These are phyloP conservation scores for Brachyptera putata DNA, from an alignment of 2,888 invertebrate species.

Conservation along the genomic window DNA sequence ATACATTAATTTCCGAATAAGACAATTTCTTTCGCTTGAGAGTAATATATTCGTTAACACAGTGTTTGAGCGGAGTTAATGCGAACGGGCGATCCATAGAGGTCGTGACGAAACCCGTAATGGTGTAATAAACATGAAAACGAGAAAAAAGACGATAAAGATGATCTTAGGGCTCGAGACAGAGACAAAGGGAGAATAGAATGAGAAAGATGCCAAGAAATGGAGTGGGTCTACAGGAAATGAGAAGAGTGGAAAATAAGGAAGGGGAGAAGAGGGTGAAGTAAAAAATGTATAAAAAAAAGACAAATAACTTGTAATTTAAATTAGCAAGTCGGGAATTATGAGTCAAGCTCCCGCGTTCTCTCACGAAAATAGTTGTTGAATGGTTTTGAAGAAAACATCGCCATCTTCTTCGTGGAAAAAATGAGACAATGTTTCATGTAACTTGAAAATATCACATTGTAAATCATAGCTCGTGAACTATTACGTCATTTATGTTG, in stretches of 20 bases:
- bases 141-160: background rate
- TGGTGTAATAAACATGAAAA: background rate
- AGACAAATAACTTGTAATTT: constrained; percentile 13
- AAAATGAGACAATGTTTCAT: background rate
- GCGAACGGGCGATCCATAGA: background rate
- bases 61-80: too few species aligned
- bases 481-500: background rate
- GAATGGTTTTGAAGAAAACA: background rate
- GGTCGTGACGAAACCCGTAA: background rate
- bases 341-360: background rate
- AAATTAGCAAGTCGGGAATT: constrained; percentile 9
- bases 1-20: too few species aligned
- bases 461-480: background rate
- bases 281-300: background rate
- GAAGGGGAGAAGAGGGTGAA: background rate
- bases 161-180: background rate
- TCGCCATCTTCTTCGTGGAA: background rate
- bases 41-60: background rate
- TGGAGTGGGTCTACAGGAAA: constrained; percentile 2
- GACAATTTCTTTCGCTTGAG: too few species aligned
- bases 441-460: background rate
- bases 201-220: background rate
- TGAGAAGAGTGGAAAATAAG: background rate
- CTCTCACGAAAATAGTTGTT: background rate
- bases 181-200: background rate